Base-by-base conservation (phyloP, 2,888 invertebrate species). In the Malthinus seriepunctatus region DNA sequence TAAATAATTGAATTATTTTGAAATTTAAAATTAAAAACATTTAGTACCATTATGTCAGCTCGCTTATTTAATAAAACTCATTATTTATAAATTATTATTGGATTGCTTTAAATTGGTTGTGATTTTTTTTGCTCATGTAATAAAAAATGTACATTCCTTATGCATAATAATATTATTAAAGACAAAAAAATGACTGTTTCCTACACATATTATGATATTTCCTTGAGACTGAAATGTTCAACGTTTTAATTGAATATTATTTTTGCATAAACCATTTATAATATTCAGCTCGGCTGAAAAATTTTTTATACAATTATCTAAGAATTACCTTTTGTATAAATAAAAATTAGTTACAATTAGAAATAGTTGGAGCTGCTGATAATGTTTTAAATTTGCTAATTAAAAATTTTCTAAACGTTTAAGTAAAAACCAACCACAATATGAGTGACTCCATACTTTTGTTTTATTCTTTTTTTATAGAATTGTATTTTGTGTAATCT, bases 191-290 rank as follows among this genome's bases (percentile, higher is more conserved):
- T 48, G 56, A 60, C 56, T 56, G 60, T 56, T 60, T 39, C 51
- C 60, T 54, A 54, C 42, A 51, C 46, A 60, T 56, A 23, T 23
- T 23, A 51, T 55, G 55, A 51, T 55, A 56, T 56, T 56, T 44
- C 60, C 60, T 60, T 44, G 52, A 60, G 60, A 60, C 60, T 60
- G 60, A 60, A 52, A 60, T 51, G 48, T 59, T 49, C 49, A 54
- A 49, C 48, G 38, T 54, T 48, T 54, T 54, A 54, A 49, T 44
- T 49, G 55, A 14, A 55, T 44, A 42, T 49, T 54, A 35, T 54
- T 49, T 49, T 58, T 54, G 11, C 44, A 15, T 12, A 10, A 44
- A 31, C 44, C 15, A 34, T 49, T 39, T 44, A 33, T 37, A n/a
- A 34, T 42, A 23, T 23, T 23, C 23, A 23, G 23, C 23, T 23